A percentile compares a stretch with the other conserved stretches of the same genome.
Evolutionary conservation across 2,113 vertebrate species (phyloP).

Genomic region (Sporophila hypoxantha): DNA sequence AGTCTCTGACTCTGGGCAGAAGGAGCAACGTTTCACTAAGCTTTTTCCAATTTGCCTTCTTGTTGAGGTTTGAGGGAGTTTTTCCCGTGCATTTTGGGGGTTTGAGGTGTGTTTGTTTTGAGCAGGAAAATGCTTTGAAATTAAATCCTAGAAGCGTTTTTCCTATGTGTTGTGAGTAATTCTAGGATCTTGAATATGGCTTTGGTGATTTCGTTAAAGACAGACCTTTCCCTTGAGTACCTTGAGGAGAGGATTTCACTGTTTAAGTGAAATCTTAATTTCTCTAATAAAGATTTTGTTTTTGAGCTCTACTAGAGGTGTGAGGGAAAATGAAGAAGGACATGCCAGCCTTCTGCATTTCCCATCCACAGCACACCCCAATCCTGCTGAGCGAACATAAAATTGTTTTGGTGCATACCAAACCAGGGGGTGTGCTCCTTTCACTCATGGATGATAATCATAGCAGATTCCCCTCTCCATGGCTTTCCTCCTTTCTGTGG

Average conservation of each 20-base stretch:
- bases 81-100: neutral
- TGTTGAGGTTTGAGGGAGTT: neutral
- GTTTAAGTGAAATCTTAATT: neutral
- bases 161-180: neutral
- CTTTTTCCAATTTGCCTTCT: neutral
- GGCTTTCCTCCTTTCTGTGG: neutral
- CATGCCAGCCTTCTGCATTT: neutral
- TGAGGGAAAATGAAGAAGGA: neutral
- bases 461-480: neutral
- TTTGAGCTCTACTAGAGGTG: neutral
- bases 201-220: neutral
- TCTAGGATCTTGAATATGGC: neutral
- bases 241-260: neutral
- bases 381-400: neutral
- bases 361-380: neutral
- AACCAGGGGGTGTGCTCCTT: neutral
- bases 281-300: neutral
- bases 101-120: neutral
- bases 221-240: neutral
- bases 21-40: neutral
- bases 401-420: neutral
- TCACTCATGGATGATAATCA: neutral
- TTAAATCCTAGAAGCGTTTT: neutral
- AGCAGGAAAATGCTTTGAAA: neutral
- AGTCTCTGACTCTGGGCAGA: neutral